Evolutionary conservation across 2,797 vertebrate genomes (phyloP).

Genomic region (Falco novaeseelandiae): DNA sequence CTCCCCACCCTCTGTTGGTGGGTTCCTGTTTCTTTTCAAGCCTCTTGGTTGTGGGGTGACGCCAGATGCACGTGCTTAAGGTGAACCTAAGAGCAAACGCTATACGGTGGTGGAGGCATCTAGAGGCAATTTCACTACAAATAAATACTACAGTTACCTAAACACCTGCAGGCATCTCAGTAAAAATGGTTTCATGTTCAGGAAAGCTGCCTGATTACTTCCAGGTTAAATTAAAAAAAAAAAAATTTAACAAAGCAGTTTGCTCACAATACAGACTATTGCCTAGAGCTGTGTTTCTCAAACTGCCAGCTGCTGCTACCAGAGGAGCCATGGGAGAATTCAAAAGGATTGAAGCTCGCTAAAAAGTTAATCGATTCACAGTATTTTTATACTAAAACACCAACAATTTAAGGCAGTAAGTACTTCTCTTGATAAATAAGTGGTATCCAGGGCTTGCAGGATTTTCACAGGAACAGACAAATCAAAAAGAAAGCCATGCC

Average conservation of each 20-base stretch:
- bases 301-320: not conserved
- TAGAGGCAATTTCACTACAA: not conserved
- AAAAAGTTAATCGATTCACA: not conserved
- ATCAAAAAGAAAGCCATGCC: not conserved
- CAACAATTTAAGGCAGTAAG: not conserved
- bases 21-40: slow-evolving; percentile 22
- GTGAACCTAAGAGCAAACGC: not conserved
- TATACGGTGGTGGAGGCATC: not conserved
- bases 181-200: not conserved
- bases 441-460: not conserved
- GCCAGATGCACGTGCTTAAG: not conserved
- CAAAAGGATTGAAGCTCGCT: not conserved
- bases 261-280: not conserved
- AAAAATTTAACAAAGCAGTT: not conserved
- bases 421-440: not conserved
- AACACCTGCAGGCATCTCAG: not conserved
- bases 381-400: not conserved
- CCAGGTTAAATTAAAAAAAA: not conserved
- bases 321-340: not conserved
- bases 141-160: not conserved
- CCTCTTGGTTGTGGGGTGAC: not conserved
- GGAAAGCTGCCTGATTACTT: not conserved
- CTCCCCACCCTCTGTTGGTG: fast-evolving
- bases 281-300: not conserved
- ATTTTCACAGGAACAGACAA: not conserved